These are phyloP conservation scores for Megalops atlanticus DNA, from an alignment of 2,113 vertebrate species.

Conservation along the genomic window DNA sequence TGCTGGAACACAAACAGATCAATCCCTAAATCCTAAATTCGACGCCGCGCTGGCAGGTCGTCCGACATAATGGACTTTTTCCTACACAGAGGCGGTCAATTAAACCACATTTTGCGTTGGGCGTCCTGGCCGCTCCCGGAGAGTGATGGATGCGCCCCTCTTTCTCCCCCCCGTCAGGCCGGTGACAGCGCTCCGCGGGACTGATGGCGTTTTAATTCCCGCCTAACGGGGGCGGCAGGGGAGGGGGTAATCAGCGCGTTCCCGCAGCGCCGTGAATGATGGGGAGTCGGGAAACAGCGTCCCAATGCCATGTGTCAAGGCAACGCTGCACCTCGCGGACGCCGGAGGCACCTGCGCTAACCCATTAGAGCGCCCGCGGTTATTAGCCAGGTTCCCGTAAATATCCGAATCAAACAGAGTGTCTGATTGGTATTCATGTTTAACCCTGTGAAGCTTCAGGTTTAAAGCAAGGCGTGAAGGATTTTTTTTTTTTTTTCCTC, in stretches of 20 bases:
- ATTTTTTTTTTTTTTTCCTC: background rate
- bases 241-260: background rate
- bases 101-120: background rate
- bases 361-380: background rate
- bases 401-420: background rate
- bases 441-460: conserved; percentile 4
- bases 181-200: background rate
- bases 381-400: background rate
- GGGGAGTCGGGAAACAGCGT: background rate
- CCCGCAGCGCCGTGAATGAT: background rate
- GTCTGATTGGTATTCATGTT: background rate
- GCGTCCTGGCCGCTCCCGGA: background rate
- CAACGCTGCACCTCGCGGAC: background rate
- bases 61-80: conserved; percentile 7
- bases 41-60: background rate
- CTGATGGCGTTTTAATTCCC: background rate
- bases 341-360: background rate
- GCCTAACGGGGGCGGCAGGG: background rate
- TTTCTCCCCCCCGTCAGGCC: background rate
- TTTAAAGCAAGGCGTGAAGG: background rate
- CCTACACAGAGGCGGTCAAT: background rate
- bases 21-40: background rate
- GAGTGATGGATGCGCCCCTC: background rate
- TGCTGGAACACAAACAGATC: background rate
- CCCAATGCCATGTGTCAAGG: background rate